phyloP scores from a whole-genome alignment of 1,140 invertebrate species.

The Ruditapes philippinarum region DNA sequence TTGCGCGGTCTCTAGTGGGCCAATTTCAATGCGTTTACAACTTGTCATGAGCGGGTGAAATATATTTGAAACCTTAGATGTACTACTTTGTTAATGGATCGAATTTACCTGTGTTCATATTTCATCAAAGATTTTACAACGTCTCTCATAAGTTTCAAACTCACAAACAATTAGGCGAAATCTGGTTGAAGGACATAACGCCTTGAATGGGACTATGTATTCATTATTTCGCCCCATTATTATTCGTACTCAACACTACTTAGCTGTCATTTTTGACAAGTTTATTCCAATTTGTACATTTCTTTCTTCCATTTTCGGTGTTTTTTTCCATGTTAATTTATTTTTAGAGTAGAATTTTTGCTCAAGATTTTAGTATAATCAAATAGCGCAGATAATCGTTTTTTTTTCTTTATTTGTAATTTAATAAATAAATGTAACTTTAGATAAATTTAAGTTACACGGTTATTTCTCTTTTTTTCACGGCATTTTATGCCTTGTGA shows the following conservation, averaged over 20 bases:
- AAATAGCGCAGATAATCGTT: slow-evolving; percentile 15
- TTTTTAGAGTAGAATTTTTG: slow-evolving; percentile 62
- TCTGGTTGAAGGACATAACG: slow-evolving; percentile 19
- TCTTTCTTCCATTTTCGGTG: slow-evolving; percentile 35
- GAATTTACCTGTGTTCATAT: slow-evolving; percentile 59
- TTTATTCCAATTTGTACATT: slow-evolving; percentile 61
- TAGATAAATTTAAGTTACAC: background rate
- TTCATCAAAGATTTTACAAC: slow-evolving; percentile 36
- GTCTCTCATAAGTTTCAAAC: slow-evolving; percentile 33
- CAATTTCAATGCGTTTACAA: background rate
- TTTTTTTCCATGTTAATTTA: slow-evolving; percentile 67
- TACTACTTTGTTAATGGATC: slow-evolving; percentile 6
- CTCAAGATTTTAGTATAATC: slow-evolving; percentile 55
- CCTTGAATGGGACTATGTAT: slow-evolving; percentile 51
- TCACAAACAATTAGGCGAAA: slow-evolving; percentile 63
- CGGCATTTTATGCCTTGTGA: no score
- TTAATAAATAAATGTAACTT: background rate
- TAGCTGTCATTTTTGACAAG: slow-evolving; percentile 59
- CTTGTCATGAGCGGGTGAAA: slow-evolving; percentile 30
- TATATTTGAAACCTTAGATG: slow-evolving; percentile 38
- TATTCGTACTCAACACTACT: slow-evolving; percentile 55
- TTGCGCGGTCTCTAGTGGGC: background rate
- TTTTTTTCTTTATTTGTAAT: background rate
- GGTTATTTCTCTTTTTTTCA: no score
- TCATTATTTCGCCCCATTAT: slow-evolving; percentile 55